Evolutionary conservation across 2,113 vertebrate genomes (phyloP).

Genomic region (Diglossa brunneiventris): DNA sequence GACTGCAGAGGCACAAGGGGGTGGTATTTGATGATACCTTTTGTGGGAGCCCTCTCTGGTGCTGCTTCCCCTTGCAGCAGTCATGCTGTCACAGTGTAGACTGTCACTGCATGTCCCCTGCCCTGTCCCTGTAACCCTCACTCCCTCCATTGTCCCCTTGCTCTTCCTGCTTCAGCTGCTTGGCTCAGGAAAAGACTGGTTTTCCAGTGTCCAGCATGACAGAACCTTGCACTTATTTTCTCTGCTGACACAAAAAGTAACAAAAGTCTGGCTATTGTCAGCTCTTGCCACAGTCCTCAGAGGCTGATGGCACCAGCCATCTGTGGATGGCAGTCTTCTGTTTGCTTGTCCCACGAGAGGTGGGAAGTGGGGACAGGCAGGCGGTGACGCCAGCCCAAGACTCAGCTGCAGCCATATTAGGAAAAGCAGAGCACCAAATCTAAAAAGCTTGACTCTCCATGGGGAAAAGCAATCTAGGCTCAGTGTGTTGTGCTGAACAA

Average conservation of each 20-base stretch:
- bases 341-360: background rate
- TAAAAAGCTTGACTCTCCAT: background rate
- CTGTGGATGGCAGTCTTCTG: background rate
- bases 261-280: background rate
- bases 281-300: background rate
- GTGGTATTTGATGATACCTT: background rate
- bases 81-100: background rate
- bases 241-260: background rate
- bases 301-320: background rate
- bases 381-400: background rate
- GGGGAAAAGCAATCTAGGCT: background rate
- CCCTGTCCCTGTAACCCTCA: background rate
- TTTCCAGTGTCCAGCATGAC: background rate
- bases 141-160: background rate
- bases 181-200: background rate
- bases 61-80: background rate
- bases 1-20: background rate
- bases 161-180: background rate
- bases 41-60: background rate
- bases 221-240: background rate
- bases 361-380: background rate
- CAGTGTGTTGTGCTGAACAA: background rate
- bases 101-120: background rate
- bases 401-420: background rate
- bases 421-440: background rate